These are phyloP conservation scores for Nemotelus pantherinus DNA, from an alignment of 2,888 invertebrate species.

Conservation along the genomic window DNA sequence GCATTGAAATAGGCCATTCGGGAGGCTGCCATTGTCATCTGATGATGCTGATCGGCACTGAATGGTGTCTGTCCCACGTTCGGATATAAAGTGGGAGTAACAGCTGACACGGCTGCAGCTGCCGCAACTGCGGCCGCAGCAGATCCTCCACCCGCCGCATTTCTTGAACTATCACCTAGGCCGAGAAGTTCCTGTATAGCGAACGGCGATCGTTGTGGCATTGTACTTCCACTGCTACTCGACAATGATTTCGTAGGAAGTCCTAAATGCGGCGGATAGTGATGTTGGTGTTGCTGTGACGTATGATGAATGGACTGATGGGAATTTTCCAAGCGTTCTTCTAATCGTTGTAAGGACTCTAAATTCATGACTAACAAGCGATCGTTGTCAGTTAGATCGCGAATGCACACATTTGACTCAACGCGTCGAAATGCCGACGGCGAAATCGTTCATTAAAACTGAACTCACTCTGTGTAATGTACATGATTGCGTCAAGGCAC, in stretches of 20 bases:
- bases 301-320: slow-evolving; percentile 44
- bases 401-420: not conserved
- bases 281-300: slow-evolving; percentile 43
- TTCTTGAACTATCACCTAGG: slow-evolving; percentile 55
- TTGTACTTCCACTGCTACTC: slow-evolving; percentile 52
- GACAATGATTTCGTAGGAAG: not conserved
- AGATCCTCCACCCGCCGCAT: slow-evolving; percentile 36
- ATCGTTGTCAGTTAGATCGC: not conserved
- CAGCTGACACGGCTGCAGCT: slow-evolving; percentile 54
- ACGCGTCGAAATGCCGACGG: not conserved
- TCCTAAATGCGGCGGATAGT: slow-evolving; percentile 37
- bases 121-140: slow-evolving; percentile 54
- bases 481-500: not conserved
- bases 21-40: slow-evolving; percentile 69
- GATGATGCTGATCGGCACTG: slow-evolving; percentile 60
- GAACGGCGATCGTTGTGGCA: slow-evolving; percentile 65
- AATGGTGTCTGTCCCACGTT: slow-evolving; percentile 55
- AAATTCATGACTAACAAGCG: slow-evolving; percentile 51
- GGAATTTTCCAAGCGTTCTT: slow-evolving; percentile 41
- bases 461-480: not conserved
- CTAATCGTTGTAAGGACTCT: slow-evolving; percentile 51
- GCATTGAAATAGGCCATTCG: slow-evolving; percentile 92
- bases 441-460: not conserved
- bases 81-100: slow-evolving; percentile 54
- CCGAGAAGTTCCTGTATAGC: slow-evolving; percentile 65